A percentile compares a stretch with the other conserved stretches of the same genome.
Conservation (phyloP, 2,888 invertebrate genomes). For the Mellilla xanthometata region DNA sequence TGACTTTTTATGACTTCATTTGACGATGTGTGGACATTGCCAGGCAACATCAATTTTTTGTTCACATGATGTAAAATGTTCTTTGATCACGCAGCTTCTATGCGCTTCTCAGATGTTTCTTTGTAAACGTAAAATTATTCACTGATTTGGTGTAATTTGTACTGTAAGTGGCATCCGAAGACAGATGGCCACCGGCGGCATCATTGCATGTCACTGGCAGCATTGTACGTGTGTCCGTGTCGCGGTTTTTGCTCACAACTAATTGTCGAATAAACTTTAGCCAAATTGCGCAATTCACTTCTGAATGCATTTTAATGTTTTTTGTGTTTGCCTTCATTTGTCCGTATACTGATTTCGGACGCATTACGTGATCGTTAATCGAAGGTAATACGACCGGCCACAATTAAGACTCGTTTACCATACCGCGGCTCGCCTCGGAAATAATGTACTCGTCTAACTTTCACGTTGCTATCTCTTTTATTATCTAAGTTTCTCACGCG, state of each 20-base stretch:
- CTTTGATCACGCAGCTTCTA: neutral
- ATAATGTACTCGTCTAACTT: constrained; percentile 46
- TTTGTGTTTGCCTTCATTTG: constrained; percentile 41
- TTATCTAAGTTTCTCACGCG: constrained; percentile 65
- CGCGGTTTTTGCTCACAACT: constrained; percentile 53
- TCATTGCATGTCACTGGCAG: constrained; percentile 53
- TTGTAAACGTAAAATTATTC: constrained; percentile 39
- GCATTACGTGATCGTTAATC: constrained; percentile 42
- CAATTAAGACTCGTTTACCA: constrained; percentile 41
- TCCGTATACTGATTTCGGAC: constrained; percentile 45
- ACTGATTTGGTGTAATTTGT: constrained; percentile 36
- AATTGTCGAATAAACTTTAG: constrained; percentile 64
- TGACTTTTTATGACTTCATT: constrained; percentile 15
- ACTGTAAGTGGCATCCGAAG: constrained; percentile 30
- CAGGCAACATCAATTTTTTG: neutral
- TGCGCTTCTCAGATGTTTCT: neutral
- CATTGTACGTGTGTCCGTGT: constrained; percentile 50
- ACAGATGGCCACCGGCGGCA: constrained; percentile 51
- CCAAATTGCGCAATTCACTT: constrained; percentile 62
- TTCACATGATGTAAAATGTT: constrained; percentile 1
- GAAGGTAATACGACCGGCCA: constrained; percentile 34
- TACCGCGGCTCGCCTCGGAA: constrained; percentile 31
- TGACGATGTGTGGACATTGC: constrained; percentile 10
- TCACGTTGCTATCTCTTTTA: constrained; percentile 48
- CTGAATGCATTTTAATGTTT: constrained; percentile 41